Conservation (phyloP, 2,797 vertebrate species). For the Lepus townsendii region DNA sequence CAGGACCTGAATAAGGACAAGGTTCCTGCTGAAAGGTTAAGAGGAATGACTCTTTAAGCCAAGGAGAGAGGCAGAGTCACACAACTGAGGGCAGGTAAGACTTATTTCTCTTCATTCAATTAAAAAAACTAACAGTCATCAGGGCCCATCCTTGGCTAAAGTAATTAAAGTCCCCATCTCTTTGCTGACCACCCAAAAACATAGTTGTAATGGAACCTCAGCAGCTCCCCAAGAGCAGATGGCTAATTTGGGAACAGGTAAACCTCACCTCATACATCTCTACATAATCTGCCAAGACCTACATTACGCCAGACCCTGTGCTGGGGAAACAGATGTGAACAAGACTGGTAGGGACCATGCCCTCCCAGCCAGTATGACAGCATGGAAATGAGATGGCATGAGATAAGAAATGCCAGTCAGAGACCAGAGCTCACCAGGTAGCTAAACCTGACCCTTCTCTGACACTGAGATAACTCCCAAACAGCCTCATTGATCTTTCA, state of each 20-base stretch:
- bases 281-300: neutral
- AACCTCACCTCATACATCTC: neutral
- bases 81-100: neutral
- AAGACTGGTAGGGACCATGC: neutral
- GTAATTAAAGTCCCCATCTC: slow-evolving; percentile 23
- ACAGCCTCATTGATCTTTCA: neutral
- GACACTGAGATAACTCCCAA: neutral
- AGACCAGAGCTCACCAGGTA: neutral
- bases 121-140: neutral
- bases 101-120: neutral
- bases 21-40: neutral
- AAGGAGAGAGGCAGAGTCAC: neutral
- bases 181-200: neutral
- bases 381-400: neutral
- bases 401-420: neutral
- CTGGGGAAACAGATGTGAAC: neutral
- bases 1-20: slow-evolving; percentile 3
- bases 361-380: neutral
- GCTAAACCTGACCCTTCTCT: neutral
- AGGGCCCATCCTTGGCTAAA: neutral
- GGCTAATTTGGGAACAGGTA: neutral
- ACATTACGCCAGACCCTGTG: neutral
- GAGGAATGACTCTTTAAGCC: neutral
- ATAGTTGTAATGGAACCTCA: slow-evolving; percentile 28
- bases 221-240: neutral